phyloP scores from a whole-genome alignment of 2,113 vertebrate genomes.

The Percopsis transmontana region DNA sequence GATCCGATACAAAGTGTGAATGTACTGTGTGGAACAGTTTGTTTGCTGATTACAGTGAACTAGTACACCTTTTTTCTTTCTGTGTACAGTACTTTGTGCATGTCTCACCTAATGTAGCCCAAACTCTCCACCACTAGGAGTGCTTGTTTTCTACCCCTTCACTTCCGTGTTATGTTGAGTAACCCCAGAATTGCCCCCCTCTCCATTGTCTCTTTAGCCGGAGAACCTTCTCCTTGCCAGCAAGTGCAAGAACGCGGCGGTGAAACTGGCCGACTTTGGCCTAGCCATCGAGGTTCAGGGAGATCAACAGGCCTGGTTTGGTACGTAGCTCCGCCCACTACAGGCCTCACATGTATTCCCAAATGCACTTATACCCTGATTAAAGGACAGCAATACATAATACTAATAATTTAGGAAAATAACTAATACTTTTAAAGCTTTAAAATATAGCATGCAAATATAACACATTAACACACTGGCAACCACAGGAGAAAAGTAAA shows the following conservation, averaged over 20 bases:
- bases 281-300: slow-evolving; percentile 97
- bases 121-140: not conserved
- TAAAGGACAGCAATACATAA: not conserved
- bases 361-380: not conserved
- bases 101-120: not conserved
- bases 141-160: not conserved
- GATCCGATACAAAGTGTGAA: slow-evolving; percentile 24
- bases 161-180: not conserved
- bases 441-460: too few species aligned
- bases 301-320: slow-evolving; percentile 97
- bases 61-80: too few species aligned
- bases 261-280: slow-evolving; percentile 95
- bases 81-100: too few species aligned
- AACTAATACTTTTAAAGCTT: too few species aligned
- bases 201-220: slow-evolving; percentile 75
- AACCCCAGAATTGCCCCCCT: slow-evolving; percentile 9
- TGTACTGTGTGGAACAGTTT: slow-evolving; percentile 11
- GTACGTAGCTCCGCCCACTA: slow-evolving; percentile 73
- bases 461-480: too few species aligned
- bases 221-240: slow-evolving; percentile 96
- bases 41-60: slow-evolving; percentile 8
- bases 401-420: too few species aligned
- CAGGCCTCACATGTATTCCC: not conserved
- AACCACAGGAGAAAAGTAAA: too few species aligned
- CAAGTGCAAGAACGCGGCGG: slow-evolving; percentile 95